A percentile compares a stretch with the other conserved stretches of the same genome.
These are phyloP conservation scores for Eledone cirrhosa DNA, from an alignment of 2,888 invertebrate species.

Conservation along the genomic window DNA sequence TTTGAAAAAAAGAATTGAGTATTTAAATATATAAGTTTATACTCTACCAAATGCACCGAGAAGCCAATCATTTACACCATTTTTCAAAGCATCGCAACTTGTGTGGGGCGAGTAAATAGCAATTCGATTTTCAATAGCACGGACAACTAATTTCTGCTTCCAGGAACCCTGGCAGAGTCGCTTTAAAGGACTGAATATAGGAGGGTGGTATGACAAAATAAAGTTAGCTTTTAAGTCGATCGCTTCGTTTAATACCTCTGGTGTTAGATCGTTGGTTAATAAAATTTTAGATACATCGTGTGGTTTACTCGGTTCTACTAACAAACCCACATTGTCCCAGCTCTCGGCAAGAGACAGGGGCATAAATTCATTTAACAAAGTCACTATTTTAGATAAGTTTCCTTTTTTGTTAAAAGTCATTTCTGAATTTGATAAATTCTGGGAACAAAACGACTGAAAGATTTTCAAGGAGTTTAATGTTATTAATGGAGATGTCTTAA, in stretches of 20 bases:
- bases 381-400: slow-evolving; percentile 42
- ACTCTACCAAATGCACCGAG: slow-evolving; percentile 74
- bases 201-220: slow-evolving; percentile 95
- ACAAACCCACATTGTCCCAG: slow-evolving; percentile 95
- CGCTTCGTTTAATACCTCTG: slow-evolving; percentile 83
- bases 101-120: slow-evolving; percentile 94
- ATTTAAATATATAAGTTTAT: neutral
- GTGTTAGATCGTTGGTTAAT: slow-evolving; percentile 91
- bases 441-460: no score
- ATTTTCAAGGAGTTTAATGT: no score
- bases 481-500: no score
- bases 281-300: slow-evolving; percentile 72
- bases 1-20: no score
- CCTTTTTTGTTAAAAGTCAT: neutral
- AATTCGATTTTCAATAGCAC: slow-evolving; percentile 84
- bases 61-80: slow-evolving; percentile 95
- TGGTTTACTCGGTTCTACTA: slow-evolving; percentile 80
- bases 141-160: slow-evolving; percentile 83
- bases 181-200: slow-evolving; percentile 87
- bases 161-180: slow-evolving; percentile 74
- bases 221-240: slow-evolving; percentile 75
- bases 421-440: no score
- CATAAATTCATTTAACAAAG: slow-evolving; percentile 50
- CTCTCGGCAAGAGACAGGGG: slow-evolving; percentile 73
- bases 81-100: slow-evolving; percentile 82